A percentile compares a stretch with the other conserved stretches of the same genome.
Evolutionary conservation across 2,888 invertebrate species (phyloP).

Genomic region (Dolomedes plantarius): DNA sequence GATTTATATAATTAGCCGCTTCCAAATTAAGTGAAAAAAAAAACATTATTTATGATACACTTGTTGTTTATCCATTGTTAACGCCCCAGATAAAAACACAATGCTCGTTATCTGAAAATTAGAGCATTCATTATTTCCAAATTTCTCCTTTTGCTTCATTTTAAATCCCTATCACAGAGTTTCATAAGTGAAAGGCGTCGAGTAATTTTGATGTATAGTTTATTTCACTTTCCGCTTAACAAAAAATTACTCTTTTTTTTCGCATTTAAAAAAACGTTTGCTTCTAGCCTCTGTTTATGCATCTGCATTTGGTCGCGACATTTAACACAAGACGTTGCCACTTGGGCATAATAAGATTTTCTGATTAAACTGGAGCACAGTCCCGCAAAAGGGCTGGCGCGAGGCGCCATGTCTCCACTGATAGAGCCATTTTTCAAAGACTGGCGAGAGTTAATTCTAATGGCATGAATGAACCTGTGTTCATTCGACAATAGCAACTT

Average conservation of each 20-base stretch:
- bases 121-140: not conserved
- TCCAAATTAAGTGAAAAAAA: too few relatives aligned
- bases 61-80: not conserved
- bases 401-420: constrained; percentile 64
- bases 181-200: constrained; percentile 16
- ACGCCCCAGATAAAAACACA: not conserved
- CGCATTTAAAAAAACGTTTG: not conserved
- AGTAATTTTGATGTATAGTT: not conserved
- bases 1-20: too few relatives aligned
- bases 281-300: not conserved
- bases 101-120: constrained; percentile 1
- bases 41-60: not conserved
- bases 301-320: constrained; percentile 10
- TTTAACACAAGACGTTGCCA: constrained; percentile 14
- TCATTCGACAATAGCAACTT: constrained; percentile 71
- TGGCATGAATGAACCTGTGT: constrained; percentile 69
- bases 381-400: constrained; percentile 34
- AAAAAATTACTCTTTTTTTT: not conserved
- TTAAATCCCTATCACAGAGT: not conserved
- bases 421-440: constrained; percentile 66
- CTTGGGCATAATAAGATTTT: constrained; percentile 67
- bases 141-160: not conserved
- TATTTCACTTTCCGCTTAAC: not conserved
- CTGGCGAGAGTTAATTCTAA: constrained; percentile 68
- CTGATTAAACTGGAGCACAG: constrained; percentile 64